Evolutionary conservation across 2,797 vertebrate genomes (phyloP), one percentile per base, ranked within the genome.

Genomic region (Typhlichthys subterraneus): DNA sequence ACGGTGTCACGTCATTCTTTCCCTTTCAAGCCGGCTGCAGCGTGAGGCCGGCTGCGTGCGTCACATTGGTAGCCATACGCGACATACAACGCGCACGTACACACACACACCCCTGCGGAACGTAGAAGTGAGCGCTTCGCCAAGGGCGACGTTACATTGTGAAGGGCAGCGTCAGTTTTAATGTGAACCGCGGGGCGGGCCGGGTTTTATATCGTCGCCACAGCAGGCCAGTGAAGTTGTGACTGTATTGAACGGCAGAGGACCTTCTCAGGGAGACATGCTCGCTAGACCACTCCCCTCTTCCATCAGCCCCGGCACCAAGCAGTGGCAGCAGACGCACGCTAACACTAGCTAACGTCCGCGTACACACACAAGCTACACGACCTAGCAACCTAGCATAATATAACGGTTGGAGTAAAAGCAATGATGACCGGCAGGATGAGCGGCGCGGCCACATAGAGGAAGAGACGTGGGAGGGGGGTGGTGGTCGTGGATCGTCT

Each of bases 241-340:
- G 50, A 51, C 15, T 77, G 87, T 89, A 89, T 87, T 63, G 74
- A 77, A 75, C 33, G 79, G 68, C 65, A 72, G 66, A 83, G 54
- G 65, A 60, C 75, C 87, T 89, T 88, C 89, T 91, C 90, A 91
- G 90, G 90, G 88, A 91, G 84, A 81, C 80, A 84, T 85, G 88
- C 85, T 87, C 82, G 72, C 85, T 77, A 87, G 87, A 89, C 89
- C 87, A 85, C 84, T 72, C 76, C 67, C 45, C 79, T 80, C 69
- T 73, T 82, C 61, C 59, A 74, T 68, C 53, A 53, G 60, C 73
- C 72, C 61, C 59, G 53, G 54, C 72, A 57, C 17, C 45, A 54
- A 60, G 59, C 77, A 70, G 72, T 8, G 0, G 5, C 23, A 61
- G 77, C 23, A 61, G 77, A 75, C 48, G 70, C 77, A 61, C 81